Evolutionary conservation across 1,140 invertebrate species (phyloP).

Genomic region (Brachionus rotundiformis): DNA sequence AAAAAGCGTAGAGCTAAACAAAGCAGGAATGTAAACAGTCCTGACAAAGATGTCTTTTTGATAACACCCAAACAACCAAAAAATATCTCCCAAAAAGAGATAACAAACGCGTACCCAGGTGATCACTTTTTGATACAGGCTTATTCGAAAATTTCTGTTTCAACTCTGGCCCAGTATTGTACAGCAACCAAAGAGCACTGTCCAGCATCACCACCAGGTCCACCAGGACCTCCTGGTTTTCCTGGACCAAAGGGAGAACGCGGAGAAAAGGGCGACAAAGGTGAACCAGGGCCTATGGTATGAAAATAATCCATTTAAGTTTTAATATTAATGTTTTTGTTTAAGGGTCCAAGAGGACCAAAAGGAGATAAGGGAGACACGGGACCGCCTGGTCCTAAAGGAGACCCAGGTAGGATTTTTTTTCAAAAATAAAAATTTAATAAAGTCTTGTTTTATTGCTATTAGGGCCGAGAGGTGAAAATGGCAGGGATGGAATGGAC

Average conservation of each 20-base stretch:
- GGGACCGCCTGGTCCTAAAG: constrained; percentile 1
- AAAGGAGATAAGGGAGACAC: constrained; percentile 31
- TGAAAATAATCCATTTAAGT: background rate
- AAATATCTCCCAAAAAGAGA: constrained; percentile 3
- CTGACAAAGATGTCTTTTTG: constrained; percentile 6
- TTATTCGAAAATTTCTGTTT: constrained; percentile 48
- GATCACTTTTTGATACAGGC: constrained; percentile 51
- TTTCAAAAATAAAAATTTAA: background rate
- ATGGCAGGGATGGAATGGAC: constrained; percentile 21
- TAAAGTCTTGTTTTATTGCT: background rate
- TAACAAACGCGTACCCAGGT: background rate
- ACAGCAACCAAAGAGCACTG: constrained; percentile 42
- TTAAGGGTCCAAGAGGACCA: background rate
- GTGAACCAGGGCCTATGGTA: background rate
- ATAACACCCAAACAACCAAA: constrained; percentile 22
- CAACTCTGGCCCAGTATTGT: constrained; percentile 43
- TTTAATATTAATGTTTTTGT: background rate
- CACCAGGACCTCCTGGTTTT: constrained; percentile 41
- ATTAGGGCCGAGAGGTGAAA: background rate
- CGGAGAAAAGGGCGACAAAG: constrained; percentile 33
- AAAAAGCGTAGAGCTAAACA: background rate
- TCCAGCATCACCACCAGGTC: background rate
- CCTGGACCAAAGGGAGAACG: constrained; percentile 48
- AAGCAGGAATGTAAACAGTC: background rate
- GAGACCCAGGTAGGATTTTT: background rate